phyloP scores from a whole-genome alignment of 2,113 vertebrate genomes.

The Dicentrarchus labrax region DNA sequence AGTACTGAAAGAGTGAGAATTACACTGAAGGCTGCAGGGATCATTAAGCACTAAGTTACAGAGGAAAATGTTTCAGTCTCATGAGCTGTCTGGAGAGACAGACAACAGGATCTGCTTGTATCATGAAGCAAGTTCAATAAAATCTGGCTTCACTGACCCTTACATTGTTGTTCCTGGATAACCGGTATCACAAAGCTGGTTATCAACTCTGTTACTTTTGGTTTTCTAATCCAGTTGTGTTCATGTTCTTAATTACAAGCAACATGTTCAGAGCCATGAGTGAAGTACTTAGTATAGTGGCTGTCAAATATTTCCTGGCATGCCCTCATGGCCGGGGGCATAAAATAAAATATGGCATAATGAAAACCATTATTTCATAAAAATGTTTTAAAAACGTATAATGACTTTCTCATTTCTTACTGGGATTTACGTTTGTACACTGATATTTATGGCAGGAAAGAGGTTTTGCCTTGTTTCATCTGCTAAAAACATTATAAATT shows the following conservation, averaged over 20 bases:
- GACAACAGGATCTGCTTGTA: not conserved
- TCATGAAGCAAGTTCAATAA: not conserved
- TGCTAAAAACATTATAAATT: no score
- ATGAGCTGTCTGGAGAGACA: constrained; percentile 12
- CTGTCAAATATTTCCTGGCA: no score
- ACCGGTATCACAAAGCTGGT: not conserved
- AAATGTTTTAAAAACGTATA: no score
- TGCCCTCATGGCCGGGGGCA: no score
- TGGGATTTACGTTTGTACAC: no score
- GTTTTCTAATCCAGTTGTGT: not conserved
- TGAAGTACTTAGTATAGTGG: no score
- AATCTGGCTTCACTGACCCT: not conserved
- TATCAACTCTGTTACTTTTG: not conserved
- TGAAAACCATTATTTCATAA: no score
- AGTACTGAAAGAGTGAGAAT: not conserved
- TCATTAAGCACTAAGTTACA: not conserved
- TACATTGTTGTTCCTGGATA: not conserved
- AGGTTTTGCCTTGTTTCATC: no score
- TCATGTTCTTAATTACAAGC: not conserved
- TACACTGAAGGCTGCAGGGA: not conserved
- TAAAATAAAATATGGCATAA: no score
- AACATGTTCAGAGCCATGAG: no score
- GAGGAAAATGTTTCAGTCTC: not conserved
- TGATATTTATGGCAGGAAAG: no score
- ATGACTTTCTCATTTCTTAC: no score